Base-by-base conservation (phyloP, 2,797 vertebrate genomes). In the Sebastes umbrosus region DNA sequence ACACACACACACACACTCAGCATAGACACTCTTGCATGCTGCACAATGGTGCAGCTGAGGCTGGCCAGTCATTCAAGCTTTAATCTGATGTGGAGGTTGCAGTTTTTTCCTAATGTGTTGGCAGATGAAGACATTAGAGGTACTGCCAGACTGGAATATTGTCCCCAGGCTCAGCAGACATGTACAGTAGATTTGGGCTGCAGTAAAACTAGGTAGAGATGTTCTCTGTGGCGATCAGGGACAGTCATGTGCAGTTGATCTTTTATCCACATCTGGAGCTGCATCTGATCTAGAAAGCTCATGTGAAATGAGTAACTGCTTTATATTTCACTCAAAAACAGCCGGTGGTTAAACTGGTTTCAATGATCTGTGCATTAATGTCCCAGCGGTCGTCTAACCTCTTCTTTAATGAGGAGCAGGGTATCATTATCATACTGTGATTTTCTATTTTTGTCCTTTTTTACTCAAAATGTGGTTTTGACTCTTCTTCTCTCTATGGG, bases 51-150 rank as follows among this genome's bases (percentile, higher is more conserved):
- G 84, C 83, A 87, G 46, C 46, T 57, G 57, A 80, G 85, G 79
- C 66, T 24, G 73, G 11, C 65, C 13, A 69, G 7, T 78, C 60
- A 5, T 71, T 83, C 71, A 7, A 22, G 69, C 70, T 6, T 31
- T 92, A 90, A 91, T 90, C 87, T 60, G 69, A 84, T 58, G 68
- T 57, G n/a, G 16, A 68, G 75, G 72, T 29, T 20, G 57, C 43
- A 71, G 70, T 84, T 58, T 75, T 82, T 68, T 50, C 64, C 75
- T 43, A 43, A 43, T 43, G 39, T 43, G 39, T 43, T 43, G 39
- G 39, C 39, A 52, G 73, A 84, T 72, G 74, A 79, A 65, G 65
- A 74, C 29, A 75, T 12, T 66, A 80, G 29, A 76, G 80, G 68
- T 31, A 74, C 29, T 0, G 50, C 29, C 50, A 36, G 24, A 29